Conservation (phyloP, 2,888 invertebrate species). For the Dastarcus helophoroides region DNA sequence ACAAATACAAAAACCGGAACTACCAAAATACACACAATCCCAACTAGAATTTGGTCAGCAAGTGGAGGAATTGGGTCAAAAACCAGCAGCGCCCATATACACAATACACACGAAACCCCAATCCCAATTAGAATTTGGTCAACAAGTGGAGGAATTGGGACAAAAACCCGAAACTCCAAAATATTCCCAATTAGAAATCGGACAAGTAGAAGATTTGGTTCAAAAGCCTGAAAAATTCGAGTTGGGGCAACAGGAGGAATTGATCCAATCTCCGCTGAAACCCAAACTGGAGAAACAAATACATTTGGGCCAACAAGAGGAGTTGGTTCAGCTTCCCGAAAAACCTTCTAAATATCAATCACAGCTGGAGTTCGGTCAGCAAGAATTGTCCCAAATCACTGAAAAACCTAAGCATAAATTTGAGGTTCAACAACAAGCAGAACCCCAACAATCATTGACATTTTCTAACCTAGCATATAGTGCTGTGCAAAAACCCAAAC, state of each 20-base stretch:
- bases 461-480: too few relatives aligned
- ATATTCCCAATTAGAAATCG: background rate
- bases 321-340: too few relatives aligned
- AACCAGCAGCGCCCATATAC: background rate
- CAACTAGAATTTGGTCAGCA: background rate
- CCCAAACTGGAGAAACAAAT: background rate
- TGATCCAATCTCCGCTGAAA: background rate
- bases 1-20: background rate
- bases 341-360: too few relatives aligned
- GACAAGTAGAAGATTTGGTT: background rate
- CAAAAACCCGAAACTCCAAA: conserved; percentile 1
- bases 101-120: too few relatives aligned
- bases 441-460: too few relatives aligned
- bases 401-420: too few relatives aligned
- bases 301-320: too few relatives aligned
- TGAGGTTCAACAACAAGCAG: too few relatives aligned
- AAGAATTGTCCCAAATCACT: too few relatives aligned
- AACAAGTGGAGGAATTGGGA: conserved; percentile 2
- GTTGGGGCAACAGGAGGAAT: background rate
- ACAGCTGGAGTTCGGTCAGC: too few relatives aligned
- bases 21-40: background rate
- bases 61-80: conserved; percentile 1
- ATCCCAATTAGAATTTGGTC: conserved; percentile 1
- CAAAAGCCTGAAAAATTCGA: background rate
- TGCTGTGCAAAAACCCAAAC: too few relatives aligned